Conservation (phyloP, 2,888 invertebrate genomes). For the Acleris sparsana region DNA sequence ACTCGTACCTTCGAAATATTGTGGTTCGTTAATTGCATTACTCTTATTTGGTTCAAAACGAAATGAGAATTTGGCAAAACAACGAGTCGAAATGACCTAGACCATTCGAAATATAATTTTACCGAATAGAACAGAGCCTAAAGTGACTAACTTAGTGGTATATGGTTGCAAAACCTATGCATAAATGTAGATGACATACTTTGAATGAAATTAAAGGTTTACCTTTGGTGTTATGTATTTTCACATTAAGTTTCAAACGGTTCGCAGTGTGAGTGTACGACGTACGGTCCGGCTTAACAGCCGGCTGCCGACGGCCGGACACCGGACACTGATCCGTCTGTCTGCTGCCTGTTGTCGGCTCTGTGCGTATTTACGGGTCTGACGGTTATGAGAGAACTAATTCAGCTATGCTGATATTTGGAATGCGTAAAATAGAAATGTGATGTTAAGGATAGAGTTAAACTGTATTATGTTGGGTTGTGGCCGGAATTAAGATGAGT, state of each 20-base stretch:
- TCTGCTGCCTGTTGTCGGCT: conserved; percentile 41
- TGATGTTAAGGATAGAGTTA: background rate
- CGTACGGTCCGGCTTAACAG: conserved; percentile 46
- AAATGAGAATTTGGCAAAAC: too few species aligned
- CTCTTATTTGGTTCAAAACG: too few species aligned
- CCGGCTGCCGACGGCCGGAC: conserved; percentile 43
- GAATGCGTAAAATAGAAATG: background rate
- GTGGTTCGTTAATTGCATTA: too few species aligned
- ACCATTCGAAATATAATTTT: too few species aligned
- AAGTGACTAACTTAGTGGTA: too few species aligned
- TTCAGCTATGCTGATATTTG: background rate
- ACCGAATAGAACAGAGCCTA: too few species aligned
- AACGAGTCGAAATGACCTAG: too few species aligned
- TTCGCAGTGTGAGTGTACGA: conserved; percentile 4
- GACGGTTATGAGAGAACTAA: conserved; percentile 8
- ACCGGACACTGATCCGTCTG: conserved; percentile 44
- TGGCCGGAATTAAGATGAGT: too few species aligned
- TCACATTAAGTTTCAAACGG: background rate
- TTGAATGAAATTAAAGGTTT: too few species aligned
- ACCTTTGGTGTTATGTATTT: background rate
- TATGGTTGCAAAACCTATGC: too few species aligned
- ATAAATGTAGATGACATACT: too few species aligned
- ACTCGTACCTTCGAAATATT: too few species aligned
- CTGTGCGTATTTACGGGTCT: conserved; percentile 6
- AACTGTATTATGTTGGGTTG: background rate